Conservation (phyloP, 2,797 vertebrate genomes). For the Callimico goeldii region DNA sequence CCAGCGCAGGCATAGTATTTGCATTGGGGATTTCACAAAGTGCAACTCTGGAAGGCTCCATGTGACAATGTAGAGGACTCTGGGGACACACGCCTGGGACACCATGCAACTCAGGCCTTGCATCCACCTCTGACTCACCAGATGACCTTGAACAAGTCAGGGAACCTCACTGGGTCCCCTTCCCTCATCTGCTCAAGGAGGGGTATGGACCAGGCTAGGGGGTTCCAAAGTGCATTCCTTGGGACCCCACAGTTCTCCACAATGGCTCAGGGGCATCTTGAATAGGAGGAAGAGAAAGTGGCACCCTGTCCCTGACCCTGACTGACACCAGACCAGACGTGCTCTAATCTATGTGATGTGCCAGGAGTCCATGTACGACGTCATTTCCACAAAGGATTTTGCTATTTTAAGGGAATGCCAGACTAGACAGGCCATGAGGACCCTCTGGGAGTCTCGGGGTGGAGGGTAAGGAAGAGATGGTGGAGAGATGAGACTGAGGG, state of each 20-base stretch:
- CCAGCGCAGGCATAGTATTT: accelerated
- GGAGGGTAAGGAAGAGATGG: no score
- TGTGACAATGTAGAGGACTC: accelerated
- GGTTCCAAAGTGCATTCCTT: background rate
- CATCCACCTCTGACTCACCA: background rate
- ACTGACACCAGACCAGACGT: background rate
- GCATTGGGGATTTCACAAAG: background rate
- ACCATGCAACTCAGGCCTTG: accelerated
- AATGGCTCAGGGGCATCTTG: background rate
- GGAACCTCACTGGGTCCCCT: background rate
- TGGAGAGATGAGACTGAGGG: accelerated
- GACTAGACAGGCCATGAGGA: background rate
- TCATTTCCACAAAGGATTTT: background rate
- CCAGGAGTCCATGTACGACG: accelerated
- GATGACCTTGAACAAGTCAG: background rate
- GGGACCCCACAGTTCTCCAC: background rate
- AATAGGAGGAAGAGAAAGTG: background rate
- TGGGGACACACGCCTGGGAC: accelerated
- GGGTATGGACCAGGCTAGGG: accelerated
- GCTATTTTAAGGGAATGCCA: background rate
- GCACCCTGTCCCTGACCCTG: no score
- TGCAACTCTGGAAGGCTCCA: background rate
- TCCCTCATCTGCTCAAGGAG: background rate
- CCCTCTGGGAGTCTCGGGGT: background rate
- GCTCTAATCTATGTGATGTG: background rate